Base-by-base conservation (phyloP, 2,888 invertebrate genomes). In the Drosophila diplacantha region DNA sequence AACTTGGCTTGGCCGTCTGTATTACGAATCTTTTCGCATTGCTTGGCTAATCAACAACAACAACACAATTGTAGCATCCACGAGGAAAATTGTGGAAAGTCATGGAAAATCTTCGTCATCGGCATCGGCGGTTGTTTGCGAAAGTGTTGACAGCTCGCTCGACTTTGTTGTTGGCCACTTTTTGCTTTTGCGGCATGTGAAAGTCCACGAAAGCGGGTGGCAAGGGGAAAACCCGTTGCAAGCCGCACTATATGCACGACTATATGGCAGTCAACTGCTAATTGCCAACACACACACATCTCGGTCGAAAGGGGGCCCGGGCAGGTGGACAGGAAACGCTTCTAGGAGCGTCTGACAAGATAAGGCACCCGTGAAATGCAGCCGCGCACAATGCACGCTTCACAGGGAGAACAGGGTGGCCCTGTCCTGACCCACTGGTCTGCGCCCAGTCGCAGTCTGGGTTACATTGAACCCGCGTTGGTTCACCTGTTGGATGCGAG, bases 141-240 rank as follows among this genome's bases (percentile, higher is more conserved):
- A 77, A 77, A 77, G 76, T 79, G 76, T 79, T 79, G 76, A 74
- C 76, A 79, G 68, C 43, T 52, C 46, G 68, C 37, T 52, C 46
- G 35, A 46, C 44, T 37, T 59, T 60, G 66, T 55, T 57, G 57
- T 57, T 53, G 53, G 58, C 52, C 5, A 29, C 26, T 18, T 44
- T 44, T 43, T 43, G 43, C 43, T 9, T 44, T 29, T 29, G 44
- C 44, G 18, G 44, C 44, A 68, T 79, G 76, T 79, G 79, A 79
- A 76, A 79, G 79, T 72, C 72, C 20, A 29, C 12, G 20, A 63
- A 49, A 32, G 38, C 39, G 38, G 20, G 24, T 35, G 31, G 29
- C 29, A 32, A 24, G 31, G 39, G 34, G 6, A 11, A 32, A 53
- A 53, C 66, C 59, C 62, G 55, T 55, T 44, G 31, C 65, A 22